Evolutionary conservation across 2,797 vertebrate species (phyloP).

Genomic region (Epinephelus awoara): DNA sequence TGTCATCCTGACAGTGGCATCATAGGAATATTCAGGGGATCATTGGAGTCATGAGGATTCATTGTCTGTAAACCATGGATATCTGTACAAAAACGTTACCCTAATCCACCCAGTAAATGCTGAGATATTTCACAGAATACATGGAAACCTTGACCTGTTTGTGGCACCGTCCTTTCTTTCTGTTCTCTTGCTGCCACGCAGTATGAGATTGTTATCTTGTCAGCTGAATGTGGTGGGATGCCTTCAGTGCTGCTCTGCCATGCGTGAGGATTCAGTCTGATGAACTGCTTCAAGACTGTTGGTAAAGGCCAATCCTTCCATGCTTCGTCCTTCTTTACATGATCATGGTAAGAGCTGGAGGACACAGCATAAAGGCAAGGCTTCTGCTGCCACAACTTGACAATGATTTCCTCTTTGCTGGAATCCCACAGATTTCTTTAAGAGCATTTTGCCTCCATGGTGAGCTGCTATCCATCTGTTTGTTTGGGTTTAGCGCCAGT

Average conservation of each 20-base stretch:
- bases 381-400: too few species aligned
- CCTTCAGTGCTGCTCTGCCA: conserved; percentile 64
- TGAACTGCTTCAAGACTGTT: not conserved
- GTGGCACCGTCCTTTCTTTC: not conserved
- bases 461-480: too few species aligned
- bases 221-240: conserved; percentile 85
- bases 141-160: not conserved
- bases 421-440: too few species aligned
- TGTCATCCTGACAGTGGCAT: too few species aligned
- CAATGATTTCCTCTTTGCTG: too few species aligned
- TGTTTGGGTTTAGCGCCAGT: too few species aligned
- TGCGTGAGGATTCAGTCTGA: conserved; percentile 11
- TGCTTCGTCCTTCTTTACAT: too few species aligned
- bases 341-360: too few species aligned
- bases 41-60: not conserved
- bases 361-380: too few species aligned
- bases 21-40: not conserved
- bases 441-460: too few species aligned
- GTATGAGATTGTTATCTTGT: conserved; percentile 79
- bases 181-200: not conserved
- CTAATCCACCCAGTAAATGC: not conserved
- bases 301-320: not conserved
- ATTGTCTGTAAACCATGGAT: not conserved
- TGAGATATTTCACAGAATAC: not conserved
- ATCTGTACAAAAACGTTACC: not conserved